Base-by-base conservation (phyloP, 2,888 invertebrate species). In the Leptinotarsa juncta region DNA sequence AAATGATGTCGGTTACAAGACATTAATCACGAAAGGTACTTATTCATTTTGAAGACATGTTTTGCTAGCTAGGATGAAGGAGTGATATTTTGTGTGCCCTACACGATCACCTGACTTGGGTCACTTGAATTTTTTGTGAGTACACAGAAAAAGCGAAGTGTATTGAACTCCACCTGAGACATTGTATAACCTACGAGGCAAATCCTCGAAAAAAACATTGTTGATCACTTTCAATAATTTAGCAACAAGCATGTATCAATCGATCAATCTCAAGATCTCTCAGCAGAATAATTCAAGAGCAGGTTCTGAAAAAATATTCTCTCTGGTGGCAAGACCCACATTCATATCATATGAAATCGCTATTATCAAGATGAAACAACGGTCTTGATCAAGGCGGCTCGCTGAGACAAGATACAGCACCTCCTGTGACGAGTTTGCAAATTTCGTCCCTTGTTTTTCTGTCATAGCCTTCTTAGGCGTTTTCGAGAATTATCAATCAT, bases 341-440 rank as follows among this genome's bases (percentile, higher is more conserved):
- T 57, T 18, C 20, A 32, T 42, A 62, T 62, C 62, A 62, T n/a
- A 62, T 62, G 42, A 62, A 62, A 62, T 14, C 42, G 18, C 42
- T 16, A 42, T n/a, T 62, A 62, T 62, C 62, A 62, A 62, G 42
- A 62, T 62, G 10, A 62, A 62, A 12, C 62, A 32, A 62, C 42
- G 42, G n/a, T 12, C 62, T 23, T 32, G 62, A 62, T 32, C 42
- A 62, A 62, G 62, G 62, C 62, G 62, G 62, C 62, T 62, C 62
- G 16, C 14, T 12, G 75, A 81, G 82, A 81, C 82, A 81, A 81
- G 78, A 77, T 62, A 72, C 82, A 83, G 81, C 84, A 82, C 84
- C 83, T 82, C 62, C 42, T 32, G 79, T 83, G 83, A 83, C 83
- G 81, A 84, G 83, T 81, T 84, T 84, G 83, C 82, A 83, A 84